Conservation (phyloP, 1,140 invertebrate species). For the Cydia pomonella region DNA sequence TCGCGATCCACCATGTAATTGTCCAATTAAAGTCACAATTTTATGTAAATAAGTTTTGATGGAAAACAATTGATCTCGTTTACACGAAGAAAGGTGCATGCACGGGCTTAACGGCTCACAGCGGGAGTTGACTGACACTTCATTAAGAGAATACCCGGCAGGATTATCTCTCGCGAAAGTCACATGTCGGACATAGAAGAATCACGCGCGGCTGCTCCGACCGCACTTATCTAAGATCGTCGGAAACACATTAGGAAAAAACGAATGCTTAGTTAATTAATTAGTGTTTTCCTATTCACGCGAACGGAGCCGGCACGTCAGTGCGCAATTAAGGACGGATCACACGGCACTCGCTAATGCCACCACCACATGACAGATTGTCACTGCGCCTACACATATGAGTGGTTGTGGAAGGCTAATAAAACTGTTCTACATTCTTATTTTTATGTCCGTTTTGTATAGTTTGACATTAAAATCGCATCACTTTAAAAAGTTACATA, state of each 20-base stretch:
- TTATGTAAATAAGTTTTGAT: constrained; percentile 67
- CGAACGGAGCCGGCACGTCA: constrained; percentile 41
- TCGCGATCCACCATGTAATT: constrained; percentile 63
- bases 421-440: constrained; percentile 29
- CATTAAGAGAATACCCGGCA: constrained; percentile 31
- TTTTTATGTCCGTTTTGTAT: constrained; percentile 23
- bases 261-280: constrained; percentile 50
- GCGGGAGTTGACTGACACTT: constrained; percentile 33
- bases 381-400: not conserved
- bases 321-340: constrained; percentile 51
- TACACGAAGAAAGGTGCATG: constrained; percentile 44
- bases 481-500: constrained; percentile 15
- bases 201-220: constrained; percentile 35
- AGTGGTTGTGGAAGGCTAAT: constrained; percentile 1
- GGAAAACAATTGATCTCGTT: constrained; percentile 39
- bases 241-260: constrained; percentile 37
- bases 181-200: constrained; percentile 38
- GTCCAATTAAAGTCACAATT: constrained; percentile 73
- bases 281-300: constrained; percentile 52
- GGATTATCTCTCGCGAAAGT: constrained; percentile 39
- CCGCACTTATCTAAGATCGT: constrained; percentile 37
- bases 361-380: constrained; percentile 19
- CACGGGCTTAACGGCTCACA: constrained; percentile 30
- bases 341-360: constrained; percentile 44
- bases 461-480: constrained; percentile 21